Conservation (phyloP, 2,113 vertebrate species). For the Oncorhynchus nerka region DNA sequence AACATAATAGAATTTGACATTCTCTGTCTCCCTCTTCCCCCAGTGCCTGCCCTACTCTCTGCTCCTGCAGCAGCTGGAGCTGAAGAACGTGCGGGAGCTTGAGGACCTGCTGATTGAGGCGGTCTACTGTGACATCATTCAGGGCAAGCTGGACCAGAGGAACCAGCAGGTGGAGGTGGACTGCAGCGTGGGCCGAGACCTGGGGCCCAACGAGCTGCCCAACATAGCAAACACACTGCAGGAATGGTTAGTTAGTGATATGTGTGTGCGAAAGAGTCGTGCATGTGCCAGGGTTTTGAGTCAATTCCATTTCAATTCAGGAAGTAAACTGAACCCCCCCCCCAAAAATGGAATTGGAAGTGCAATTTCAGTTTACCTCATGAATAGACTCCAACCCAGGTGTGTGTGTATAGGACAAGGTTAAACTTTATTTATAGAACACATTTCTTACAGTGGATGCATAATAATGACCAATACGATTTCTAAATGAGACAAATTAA, state of each 20-base stretch:
- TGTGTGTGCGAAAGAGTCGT: background rate
- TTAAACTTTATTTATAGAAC: no score
- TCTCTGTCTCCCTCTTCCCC: background rate
- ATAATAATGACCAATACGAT: no score
- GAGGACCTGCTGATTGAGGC: slow-evolving; percentile 98
- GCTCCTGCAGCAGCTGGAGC: slow-evolving; percentile 94
- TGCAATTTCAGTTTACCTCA: no score
- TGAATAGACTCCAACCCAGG: no score
- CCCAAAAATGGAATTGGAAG: no score
- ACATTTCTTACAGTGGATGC: no score
- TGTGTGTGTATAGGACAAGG: no score
- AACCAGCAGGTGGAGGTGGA: slow-evolving; percentile 98
- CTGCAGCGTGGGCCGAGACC: slow-evolving; percentile 93
- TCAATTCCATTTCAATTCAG: background rate
- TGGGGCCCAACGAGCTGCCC: slow-evolving; percentile 91
- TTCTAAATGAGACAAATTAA: no score
- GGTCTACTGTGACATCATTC: slow-evolving; percentile 98
- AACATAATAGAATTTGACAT: background rate
- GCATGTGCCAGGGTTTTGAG: background rate
- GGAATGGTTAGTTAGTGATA: slow-evolving; percentile 83
- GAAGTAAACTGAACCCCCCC: no score
- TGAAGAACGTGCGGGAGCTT: slow-evolving; percentile 95
- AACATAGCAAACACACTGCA: slow-evolving; percentile 93
- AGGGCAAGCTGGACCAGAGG: slow-evolving; percentile 96
- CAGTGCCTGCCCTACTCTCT: slow-evolving; percentile 94